Conservation (phyloP, 2,888 invertebrate species). For the Caenorhabditis drosophilae region DNA sequence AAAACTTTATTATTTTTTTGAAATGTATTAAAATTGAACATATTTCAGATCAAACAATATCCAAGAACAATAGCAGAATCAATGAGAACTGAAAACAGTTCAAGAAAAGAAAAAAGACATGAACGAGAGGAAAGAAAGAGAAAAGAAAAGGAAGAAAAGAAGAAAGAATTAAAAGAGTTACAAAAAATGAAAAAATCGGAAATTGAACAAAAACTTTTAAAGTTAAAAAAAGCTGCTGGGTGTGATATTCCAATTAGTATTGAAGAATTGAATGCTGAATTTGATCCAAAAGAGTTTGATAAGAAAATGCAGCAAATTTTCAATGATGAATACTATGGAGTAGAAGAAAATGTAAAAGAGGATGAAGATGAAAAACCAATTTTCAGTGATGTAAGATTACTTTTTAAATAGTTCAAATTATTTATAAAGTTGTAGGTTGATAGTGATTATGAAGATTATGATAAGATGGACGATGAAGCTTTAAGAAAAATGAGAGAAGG, state of each 20-base stretch:
- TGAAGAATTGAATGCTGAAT: slow-evolving; percentile 79
- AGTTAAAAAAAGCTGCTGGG: slow-evolving; percentile 83
- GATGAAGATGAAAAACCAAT: slow-evolving; percentile 80
- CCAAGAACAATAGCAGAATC: slow-evolving; percentile 87
- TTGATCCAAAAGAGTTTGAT: slow-evolving; percentile 67
- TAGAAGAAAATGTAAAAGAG: slow-evolving; percentile 73
- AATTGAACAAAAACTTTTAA: slow-evolving; percentile 85
- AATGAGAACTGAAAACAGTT: slow-evolving; percentile 74
- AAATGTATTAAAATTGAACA: neutral
- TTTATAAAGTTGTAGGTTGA: slow-evolving; percentile 7
- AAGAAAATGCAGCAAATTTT: slow-evolving; percentile 77
- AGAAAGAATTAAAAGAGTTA: slow-evolving; percentile 85
- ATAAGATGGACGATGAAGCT: slow-evolving; percentile 43
- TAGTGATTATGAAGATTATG: slow-evolving; percentile 44
- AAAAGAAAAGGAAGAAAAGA: slow-evolving; percentile 80
- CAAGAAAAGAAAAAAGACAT: slow-evolving; percentile 77
- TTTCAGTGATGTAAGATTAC: slow-evolving; percentile 74
- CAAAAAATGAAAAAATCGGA: slow-evolving; percentile 79
- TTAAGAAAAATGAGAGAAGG: slow-evolving; percentile 8
- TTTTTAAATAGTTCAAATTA: neutral
- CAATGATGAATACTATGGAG: slow-evolving; percentile 84
- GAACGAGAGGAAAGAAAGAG: slow-evolving; percentile 69
- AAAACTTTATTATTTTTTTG: slow-evolving; percentile 34
- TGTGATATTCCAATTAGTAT: slow-evolving; percentile 80
- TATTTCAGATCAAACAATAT: slow-evolving; percentile 81